A percentile compares a stretch with the other conserved stretches of the same genome.
These are phyloP conservation scores for Frankliniella intonsa DNA, from an alignment of 2,888 invertebrate species.

Conservation along the genomic window DNA sequence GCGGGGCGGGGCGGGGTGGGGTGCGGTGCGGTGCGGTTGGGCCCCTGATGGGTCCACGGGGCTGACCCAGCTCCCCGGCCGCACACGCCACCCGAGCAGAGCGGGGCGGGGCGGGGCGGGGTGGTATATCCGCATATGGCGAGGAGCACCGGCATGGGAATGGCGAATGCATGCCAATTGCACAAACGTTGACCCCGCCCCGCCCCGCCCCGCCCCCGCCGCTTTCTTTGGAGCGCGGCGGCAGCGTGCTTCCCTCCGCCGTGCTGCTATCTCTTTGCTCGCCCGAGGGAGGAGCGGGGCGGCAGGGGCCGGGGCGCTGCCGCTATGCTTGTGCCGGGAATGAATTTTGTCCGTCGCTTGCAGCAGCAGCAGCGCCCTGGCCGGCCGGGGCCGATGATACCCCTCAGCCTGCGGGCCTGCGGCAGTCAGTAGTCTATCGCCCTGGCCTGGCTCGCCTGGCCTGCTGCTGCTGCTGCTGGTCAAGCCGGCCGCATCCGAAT, in stretches of 20 bases:
- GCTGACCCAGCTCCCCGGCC: neutral
- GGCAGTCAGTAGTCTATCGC: too few relatives aligned
- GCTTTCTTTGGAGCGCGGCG: neutral
- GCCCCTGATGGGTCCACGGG: neutral
- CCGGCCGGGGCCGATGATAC: too few relatives aligned
- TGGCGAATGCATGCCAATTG: slow-evolving; percentile 18
- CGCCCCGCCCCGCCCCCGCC: neutral
- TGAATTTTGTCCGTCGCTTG: too few relatives aligned
- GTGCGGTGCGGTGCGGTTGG: neutral
- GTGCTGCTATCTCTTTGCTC: neutral
- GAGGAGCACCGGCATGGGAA: slow-evolving; percentile 11
- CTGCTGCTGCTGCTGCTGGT: too few relatives aligned
- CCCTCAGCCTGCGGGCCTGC: too few relatives aligned
- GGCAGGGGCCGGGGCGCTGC: too few relatives aligned
- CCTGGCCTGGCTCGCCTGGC: too few relatives aligned
- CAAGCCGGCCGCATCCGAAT: too few relatives aligned
- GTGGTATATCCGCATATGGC: slow-evolving; percentile 26
- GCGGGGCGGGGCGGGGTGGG: neutral
- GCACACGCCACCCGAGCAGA: neutral
- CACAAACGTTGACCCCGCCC: slow-evolving; percentile 23
- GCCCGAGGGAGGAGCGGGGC: neutral
- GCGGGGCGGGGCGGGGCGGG: neutral
- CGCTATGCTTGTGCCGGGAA: too few relatives aligned
- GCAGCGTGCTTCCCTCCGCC: neutral
- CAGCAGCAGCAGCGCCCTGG: too few relatives aligned